Conservation (phyloP, 2,113 vertebrate species). For the Rhadina sibilatrix region DNA sequence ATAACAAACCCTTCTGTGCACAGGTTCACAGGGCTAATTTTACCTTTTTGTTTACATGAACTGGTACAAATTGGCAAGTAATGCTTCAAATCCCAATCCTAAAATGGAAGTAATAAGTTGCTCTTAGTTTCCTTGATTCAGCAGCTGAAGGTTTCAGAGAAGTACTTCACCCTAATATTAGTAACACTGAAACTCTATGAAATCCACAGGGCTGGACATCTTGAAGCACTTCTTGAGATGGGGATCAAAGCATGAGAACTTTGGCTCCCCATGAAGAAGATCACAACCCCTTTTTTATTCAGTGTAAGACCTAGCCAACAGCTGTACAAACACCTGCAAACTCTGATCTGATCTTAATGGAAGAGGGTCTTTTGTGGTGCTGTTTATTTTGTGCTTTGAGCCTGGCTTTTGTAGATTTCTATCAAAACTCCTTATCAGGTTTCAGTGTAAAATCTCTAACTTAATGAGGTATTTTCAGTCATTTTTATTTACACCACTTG, state of each 20-base stretch:
- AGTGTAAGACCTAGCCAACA: background rate
- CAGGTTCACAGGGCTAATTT: background rate
- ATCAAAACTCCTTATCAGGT: constrained; percentile 36
- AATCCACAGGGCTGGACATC: background rate
- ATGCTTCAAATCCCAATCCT: background rate
- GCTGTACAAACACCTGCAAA: constrained; percentile 58
- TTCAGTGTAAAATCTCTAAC: constrained; percentile 24
- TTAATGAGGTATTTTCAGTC: background rate
- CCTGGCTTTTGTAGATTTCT: constrained; percentile 30
- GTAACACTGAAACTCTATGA: background rate
- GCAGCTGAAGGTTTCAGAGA: background rate
- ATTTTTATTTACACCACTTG: background rate
- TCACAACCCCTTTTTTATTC: constrained; percentile 4
- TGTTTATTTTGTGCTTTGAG: constrained; percentile 60
- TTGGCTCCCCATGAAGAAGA: constrained; percentile 33
- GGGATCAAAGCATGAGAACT: background rate
- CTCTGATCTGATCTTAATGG: constrained; percentile 41
- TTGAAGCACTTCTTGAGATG: constrained; percentile 34
- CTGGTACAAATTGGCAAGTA: background rate
- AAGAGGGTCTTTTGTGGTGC: background rate
- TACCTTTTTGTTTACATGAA: background rate
- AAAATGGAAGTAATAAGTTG: background rate
- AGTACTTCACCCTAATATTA: background rate
- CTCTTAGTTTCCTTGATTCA: background rate
- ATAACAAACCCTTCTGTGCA: background rate